These are phyloP conservation scores for Pteronotus mesoamericanus DNA, from an alignment of 2,797 vertebrate genomes.

Conservation along the genomic window DNA sequence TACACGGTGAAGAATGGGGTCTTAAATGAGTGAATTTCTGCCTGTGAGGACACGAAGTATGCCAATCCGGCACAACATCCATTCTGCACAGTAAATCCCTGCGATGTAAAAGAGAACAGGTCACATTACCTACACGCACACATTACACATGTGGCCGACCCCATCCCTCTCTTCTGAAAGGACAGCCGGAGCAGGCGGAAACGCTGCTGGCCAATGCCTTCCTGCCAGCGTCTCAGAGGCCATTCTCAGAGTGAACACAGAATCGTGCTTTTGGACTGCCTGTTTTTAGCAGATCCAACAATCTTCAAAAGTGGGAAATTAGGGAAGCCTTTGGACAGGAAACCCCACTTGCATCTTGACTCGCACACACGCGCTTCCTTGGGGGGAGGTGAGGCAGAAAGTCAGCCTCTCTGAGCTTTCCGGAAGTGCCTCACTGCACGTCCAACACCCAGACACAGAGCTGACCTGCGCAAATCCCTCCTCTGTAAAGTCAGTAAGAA, in stretches of 20 bases:
- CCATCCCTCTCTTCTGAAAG: not conserved
- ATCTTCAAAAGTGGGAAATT: not conserved
- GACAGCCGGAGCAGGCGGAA: not conserved
- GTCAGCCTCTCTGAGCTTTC: not conserved
- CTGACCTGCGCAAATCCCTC: not conserved
- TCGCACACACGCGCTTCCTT: not conserved
- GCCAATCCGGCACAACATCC: not conserved
- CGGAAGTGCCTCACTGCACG: accelerated
- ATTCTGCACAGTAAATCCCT: constrained; percentile 51
- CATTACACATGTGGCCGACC: not conserved
- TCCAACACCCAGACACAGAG: not conserved
- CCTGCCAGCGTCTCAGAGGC: not conserved
- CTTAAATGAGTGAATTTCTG: not conserved
- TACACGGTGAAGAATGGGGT: constrained; percentile 42
- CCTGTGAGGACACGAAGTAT: accelerated
- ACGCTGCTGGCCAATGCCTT: not conserved
- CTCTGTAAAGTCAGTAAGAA: not conserved
- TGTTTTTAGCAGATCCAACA: not conserved
- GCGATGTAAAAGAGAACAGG: not conserved
- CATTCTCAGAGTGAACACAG: not conserved
- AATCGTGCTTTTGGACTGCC: not conserved
- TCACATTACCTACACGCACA: not conserved
- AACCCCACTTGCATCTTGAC: not conserved
- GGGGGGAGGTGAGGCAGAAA: too few species aligned
- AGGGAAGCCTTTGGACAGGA: not conserved